A percentile compares a stretch with the other conserved stretches of the same genome.
Evolutionary conservation across 1,140 invertebrate genomes (phyloP).

Genomic region (Frieseomelitta varia): DNA sequence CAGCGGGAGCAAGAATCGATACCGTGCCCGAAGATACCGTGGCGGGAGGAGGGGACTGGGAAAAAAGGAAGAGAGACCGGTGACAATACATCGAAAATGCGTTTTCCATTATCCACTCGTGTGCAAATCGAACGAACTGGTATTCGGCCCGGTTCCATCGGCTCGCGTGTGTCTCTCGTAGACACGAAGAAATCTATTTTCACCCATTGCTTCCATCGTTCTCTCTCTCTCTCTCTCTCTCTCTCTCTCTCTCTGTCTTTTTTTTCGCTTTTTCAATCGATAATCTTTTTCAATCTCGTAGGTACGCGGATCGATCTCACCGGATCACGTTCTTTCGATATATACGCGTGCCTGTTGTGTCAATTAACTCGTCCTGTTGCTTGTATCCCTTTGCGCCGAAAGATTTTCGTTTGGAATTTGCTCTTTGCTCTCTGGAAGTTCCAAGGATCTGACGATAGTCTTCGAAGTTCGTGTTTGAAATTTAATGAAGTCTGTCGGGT

Average conservation of each 20-base stretch:
- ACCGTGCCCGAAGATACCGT: slow-evolving; percentile 2
- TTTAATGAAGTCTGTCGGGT: too few species aligned
- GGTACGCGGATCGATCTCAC: slow-evolving; percentile 29
- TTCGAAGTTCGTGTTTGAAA: too few species aligned
- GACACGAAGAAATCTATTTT: slow-evolving; percentile 53
- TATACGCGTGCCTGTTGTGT: neutral
- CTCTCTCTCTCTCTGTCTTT: neutral
- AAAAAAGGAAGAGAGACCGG: neutral
- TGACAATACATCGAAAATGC: slow-evolving; percentile 68
- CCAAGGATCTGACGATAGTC: too few species aligned
- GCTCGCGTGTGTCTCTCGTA: slow-evolving; percentile 13
- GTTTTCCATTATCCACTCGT: slow-evolving; percentile 68
- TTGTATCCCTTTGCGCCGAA: neutral
- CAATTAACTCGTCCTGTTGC: too few species aligned
- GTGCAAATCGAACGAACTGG: slow-evolving; percentile 54
- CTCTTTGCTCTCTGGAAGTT: too few species aligned
- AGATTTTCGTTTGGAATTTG: too few species aligned
- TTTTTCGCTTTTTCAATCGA: slow-evolving; percentile 57
- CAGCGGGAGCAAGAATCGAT: slow-evolving; percentile 4
- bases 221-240: neutral
- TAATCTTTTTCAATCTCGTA: slow-evolving; percentile 54
- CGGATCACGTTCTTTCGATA: slow-evolving; percentile 36
- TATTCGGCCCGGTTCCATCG: slow-evolving; percentile 1
- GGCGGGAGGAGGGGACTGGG: neutral
- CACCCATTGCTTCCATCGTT: slow-evolving; percentile 27